Evolutionary conservation across 1,140 invertebrate genomes (phyloP).

Genomic region (Hycleus phaleratus): DNA sequence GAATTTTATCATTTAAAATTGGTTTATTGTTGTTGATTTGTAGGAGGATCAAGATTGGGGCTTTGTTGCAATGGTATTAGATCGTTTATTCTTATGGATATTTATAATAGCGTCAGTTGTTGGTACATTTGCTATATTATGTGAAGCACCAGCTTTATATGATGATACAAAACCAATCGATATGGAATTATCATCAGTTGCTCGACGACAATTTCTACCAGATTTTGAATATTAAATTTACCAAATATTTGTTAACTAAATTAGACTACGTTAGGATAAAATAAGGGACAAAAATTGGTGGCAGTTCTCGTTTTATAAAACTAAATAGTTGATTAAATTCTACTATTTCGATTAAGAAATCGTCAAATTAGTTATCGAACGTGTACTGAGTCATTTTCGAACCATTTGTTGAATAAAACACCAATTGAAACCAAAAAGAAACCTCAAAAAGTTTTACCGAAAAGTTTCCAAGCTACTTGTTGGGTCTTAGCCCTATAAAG

Average conservation of each 20-base stretch:
- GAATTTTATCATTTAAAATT: background rate
- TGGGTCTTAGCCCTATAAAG: no score
- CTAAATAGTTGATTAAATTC: no score
- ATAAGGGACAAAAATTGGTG: no score
- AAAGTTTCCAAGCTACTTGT: no score
- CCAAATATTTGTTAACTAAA: conserved; percentile 2
- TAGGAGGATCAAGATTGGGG: conserved; percentile 98
- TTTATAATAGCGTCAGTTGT: conserved; percentile 87
- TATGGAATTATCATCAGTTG: conserved; percentile 75
- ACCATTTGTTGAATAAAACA: no score
- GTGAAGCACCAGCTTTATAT: conserved; percentile 84
- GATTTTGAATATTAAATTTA: conserved; percentile 38
- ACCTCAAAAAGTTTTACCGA: no score
- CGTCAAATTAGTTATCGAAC: no score
- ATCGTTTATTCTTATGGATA: conserved; percentile 93
- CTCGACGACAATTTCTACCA: conserved; percentile 64
- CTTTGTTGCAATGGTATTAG: conserved; percentile 98
- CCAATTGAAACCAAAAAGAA: no score
- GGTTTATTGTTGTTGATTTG: conserved; percentile 19
- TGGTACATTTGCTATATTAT: conserved; percentile 79
- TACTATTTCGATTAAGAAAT: no score
- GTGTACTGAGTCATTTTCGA: no score
- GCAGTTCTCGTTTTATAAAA: no score
- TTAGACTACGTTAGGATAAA: conserved; percentile 1
- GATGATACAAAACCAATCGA: conserved; percentile 86